These are phyloP conservation scores for Tipula confusa DNA, from an alignment of 2,888 invertebrate genomes.

Conservation along the genomic window DNA sequence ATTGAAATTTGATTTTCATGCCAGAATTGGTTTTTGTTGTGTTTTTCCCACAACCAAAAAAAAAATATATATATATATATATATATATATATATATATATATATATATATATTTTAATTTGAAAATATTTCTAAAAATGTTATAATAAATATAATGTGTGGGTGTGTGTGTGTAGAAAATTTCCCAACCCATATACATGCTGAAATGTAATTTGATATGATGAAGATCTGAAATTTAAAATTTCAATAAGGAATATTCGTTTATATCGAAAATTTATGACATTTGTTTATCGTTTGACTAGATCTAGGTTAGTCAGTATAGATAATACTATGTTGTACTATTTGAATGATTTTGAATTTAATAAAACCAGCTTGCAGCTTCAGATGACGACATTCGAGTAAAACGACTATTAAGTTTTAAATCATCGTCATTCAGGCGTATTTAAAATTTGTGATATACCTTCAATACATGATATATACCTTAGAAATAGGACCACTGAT, in stretches of 20 bases:
- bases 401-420: too few relatives aligned
- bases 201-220: neutral
- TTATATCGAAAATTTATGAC: neutral
- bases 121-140: neutral
- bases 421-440: too few relatives aligned
- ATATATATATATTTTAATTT: neutral
- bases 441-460: too few relatives aligned
- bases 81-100: too few relatives aligned
- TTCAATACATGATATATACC: too few relatives aligned
- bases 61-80: too few relatives aligned
- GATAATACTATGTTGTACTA: too few relatives aligned
- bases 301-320: too few relatives aligned
- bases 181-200: neutral
- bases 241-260: neutral
- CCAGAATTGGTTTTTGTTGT: neutral
- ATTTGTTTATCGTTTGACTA: neutral
- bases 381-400: too few relatives aligned
- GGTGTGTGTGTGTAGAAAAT: neutral
- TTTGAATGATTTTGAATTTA: too few relatives aligned
- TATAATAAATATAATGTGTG: neutral
- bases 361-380: too few relatives aligned
- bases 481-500: too few relatives aligned
- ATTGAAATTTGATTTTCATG: conserved; percentile 20
- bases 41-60: neutral
- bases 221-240: neutral